These are phyloP conservation scores for Origma solitaria DNA, from an alignment of 2,113 vertebrate species.

Conservation along the genomic window DNA sequence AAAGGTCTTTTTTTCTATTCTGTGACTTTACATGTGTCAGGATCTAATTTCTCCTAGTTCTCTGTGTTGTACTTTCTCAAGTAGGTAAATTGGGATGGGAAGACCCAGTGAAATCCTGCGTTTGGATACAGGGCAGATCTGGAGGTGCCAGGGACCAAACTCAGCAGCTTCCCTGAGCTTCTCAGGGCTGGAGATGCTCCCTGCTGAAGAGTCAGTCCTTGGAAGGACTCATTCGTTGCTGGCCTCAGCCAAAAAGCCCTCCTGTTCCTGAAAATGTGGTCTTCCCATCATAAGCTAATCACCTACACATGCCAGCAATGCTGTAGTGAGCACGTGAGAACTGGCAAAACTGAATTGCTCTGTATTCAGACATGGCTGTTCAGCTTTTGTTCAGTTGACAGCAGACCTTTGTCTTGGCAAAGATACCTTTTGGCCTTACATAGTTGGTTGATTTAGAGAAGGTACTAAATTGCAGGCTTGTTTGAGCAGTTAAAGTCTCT, in stretches of 20 bases:
- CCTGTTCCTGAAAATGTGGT: not conserved
- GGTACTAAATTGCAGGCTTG: not conserved
- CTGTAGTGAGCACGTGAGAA: not conserved
- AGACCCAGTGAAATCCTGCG: not conserved
- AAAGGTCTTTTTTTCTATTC: not conserved
- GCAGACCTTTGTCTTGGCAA: not conserved
- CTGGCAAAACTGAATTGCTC: not conserved
- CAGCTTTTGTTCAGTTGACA: not conserved
- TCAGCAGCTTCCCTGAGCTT: not conserved
- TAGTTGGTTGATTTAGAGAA: not conserved
- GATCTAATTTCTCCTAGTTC: not conserved
- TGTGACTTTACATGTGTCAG: not conserved
- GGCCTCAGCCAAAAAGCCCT: not conserved
- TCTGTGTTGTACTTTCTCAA: not conserved
- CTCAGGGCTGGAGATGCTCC: not conserved
- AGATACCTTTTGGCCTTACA: not conserved
- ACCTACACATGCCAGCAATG: not conserved
- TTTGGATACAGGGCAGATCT: not conserved
- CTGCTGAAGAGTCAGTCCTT: not conserved
- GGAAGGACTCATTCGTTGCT: not conserved
- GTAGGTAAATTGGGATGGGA: not conserved
- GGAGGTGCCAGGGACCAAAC: not conserved
- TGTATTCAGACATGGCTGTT: not conserved
- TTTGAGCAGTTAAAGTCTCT: not conserved
- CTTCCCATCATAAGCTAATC: not conserved